Conservation (phyloP, 2,797 vertebrate species). For the Mastacembelus armatus region DNA sequence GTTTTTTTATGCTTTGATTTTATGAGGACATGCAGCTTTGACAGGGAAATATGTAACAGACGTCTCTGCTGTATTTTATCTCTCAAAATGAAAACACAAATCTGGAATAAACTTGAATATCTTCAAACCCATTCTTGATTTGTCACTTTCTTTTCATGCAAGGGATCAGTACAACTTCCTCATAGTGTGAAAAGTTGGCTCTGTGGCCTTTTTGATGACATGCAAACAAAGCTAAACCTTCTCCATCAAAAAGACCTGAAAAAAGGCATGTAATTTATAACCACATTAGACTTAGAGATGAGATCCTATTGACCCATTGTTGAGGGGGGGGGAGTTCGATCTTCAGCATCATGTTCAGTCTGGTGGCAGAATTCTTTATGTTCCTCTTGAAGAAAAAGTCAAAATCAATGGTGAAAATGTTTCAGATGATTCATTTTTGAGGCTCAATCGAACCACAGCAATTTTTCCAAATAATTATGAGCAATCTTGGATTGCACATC, state of each 20-base stretch:
- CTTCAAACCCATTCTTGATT: constrained; percentile 47
- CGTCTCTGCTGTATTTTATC: constrained; percentile 24
- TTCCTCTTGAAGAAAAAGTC: constrained; percentile 81
- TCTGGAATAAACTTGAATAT: constrained; percentile 22
- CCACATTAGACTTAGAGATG: constrained; percentile 80
- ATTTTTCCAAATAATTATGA: constrained; percentile 93
- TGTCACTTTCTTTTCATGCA: constrained; percentile 39
- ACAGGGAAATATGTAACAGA: constrained; percentile 21
- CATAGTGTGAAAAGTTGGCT: constrained; percentile 61
- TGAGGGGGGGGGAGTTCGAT: constrained; percentile 87
- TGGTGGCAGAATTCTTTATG: constrained; percentile 84
- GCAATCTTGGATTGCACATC: constrained; percentile 82
- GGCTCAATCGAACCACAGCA: constrained; percentile 87
- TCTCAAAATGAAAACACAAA: constrained; percentile 27
- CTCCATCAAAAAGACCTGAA: constrained; percentile 65
- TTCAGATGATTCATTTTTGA: constrained; percentile 85
- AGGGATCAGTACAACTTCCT: constrained; percentile 50
- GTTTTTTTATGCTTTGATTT: neutral
- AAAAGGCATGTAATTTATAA: constrained; percentile 76
- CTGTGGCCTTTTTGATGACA: constrained; percentile 50
- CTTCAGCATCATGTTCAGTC: constrained; percentile 78
- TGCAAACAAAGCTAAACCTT: too few species aligned
- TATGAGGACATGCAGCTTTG: neutral
- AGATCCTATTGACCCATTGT: constrained; percentile 82
- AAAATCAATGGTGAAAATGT: constrained; percentile 90